A percentile compares a stretch with the other conserved stretches of the same genome.
phyloP scores from a whole-genome alignment of 2,797 vertebrate species.

The Dermochelys coriacea region DNA sequence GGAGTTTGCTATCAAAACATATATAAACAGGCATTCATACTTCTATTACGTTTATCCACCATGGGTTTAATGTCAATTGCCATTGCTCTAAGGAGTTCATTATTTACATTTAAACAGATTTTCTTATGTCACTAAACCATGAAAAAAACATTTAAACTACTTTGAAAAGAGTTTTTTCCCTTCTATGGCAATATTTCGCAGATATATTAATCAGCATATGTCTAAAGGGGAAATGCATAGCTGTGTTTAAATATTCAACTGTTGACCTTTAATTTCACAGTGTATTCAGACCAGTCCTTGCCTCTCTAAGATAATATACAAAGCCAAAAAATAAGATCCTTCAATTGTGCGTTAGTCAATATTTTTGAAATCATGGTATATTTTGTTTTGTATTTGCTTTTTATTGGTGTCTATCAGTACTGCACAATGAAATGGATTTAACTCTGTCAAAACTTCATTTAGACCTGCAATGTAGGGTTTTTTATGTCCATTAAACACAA shows the following conservation, averaged over 20 bases:
- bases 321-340: neutral
- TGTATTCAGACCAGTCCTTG: neutral
- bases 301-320: accelerated
- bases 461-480: accelerated
- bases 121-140: neutral
- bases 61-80: neutral
- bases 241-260: neutral
- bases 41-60: neutral
- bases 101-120: constrained; percentile 44
- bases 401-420: neutral
- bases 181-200: neutral
- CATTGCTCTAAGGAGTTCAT: neutral
- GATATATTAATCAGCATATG: neutral
- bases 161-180: neutral
- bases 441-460: neutral
- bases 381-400: accelerated
- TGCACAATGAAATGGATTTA: neutral
- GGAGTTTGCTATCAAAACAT: neutral
- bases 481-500: neutral
- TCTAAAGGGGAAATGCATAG: neutral
- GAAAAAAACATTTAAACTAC: neutral
- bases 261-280: neutral
- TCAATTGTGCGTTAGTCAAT: accelerated
- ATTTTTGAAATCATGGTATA: neutral
- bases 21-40: neutral